Evolutionary conservation across 1,140 invertebrate genomes (phyloP), one percentile per base, ranked within the genome.

Genomic region (Sinella curviseta): DNA sequence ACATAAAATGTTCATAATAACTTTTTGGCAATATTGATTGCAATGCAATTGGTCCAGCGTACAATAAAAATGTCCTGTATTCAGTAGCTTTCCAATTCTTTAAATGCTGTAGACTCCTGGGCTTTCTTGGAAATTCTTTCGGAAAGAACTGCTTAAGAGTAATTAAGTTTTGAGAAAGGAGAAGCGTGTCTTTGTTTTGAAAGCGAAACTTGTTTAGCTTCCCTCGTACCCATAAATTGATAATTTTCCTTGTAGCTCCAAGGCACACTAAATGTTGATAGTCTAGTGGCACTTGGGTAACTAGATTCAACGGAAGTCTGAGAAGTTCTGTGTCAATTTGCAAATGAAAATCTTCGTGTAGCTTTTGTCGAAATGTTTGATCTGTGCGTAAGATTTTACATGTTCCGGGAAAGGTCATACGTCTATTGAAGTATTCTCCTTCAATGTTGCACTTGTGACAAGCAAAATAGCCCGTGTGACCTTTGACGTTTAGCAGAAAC

Each of bases 201-300:
- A 82, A 54, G 39, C 77, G 77, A 33, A 28, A 26, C 20, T n/a
- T 16, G n/a, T 65, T 26, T 2, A 33, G 3, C 24, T 39, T 54
- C 4, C 65, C 78, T 33, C 76, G 74, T 17, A 75, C 55, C 76
- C 70, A 80, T 1, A 74, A 31, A 26, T 17, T 39, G 20, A 84
- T 26, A 20, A 84, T 16, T 73, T 80, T 83, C 73, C 79, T 79
- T 73, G 77, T 74, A 20, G 81, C 78, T 2, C 84, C 81, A 4
- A 84, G 60, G 36, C 77, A 83, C 1, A 70, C 35, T 0, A 83
- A 36, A 55, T 84, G 83, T 84, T 82, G 82, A 65, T 82, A 84
- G 76, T 85, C 84, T 2, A 84, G 31, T 3, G 84, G 83, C 55
- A 85, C 31, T 65, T 81, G 67, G 28, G 48, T 65, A 28, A 84